phyloP scores from a whole-genome alignment of 2,113 vertebrate species.

The Conger conger region DNA sequence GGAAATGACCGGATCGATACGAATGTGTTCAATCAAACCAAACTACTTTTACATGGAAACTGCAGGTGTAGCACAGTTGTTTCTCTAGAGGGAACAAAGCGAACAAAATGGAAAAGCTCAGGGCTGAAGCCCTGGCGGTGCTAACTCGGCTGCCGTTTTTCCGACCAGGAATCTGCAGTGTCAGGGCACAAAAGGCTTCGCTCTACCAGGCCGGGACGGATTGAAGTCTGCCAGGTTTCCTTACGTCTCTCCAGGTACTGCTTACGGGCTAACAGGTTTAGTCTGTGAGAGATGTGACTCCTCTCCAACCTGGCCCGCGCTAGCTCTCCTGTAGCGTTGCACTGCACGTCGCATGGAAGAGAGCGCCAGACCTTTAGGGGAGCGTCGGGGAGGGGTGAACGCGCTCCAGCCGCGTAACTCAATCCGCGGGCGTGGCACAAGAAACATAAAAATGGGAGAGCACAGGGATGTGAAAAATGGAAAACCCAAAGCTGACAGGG shows the following conservation, averaged over 20 bases:
- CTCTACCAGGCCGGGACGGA: not conserved
- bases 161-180: not conserved
- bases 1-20: not conserved
- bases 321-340: not conserved
- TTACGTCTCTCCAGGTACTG: not conserved
- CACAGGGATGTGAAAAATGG: not conserved
- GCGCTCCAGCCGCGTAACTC: not conserved
- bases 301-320: too few relatives aligned
- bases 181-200: not conserved
- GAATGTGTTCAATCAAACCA: not conserved
- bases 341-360: not conserved
- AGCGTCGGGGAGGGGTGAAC: not conserved
- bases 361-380: not conserved
- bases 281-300: too few relatives aligned
- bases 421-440: not conserved
- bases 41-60: too few relatives aligned
- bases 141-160: not conserved
- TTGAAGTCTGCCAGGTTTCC: not conserved
- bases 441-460: not conserved
- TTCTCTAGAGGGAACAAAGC: not conserved
- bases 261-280: not conserved
- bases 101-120: not conserved
- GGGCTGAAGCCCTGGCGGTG: too few relatives aligned
- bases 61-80: not conserved
- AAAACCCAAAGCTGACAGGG: not conserved